Conservation (phyloP, 2,888 invertebrate species). For the Crioceris asparagi region DNA sequence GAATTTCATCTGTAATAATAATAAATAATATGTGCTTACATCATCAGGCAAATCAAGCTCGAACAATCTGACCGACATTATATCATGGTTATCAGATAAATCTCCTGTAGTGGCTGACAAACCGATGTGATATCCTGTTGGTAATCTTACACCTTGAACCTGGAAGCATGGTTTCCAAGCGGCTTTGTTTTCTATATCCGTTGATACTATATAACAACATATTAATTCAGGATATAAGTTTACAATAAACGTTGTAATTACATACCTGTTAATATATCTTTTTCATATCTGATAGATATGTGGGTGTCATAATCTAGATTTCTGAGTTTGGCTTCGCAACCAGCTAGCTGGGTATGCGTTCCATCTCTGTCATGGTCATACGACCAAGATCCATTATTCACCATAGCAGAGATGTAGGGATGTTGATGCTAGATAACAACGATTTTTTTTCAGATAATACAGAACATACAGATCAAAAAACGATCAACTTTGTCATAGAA, state of each 20-base stretch:
- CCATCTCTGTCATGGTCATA: constrained; percentile 99
- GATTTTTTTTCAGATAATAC: constrained; percentile 6
- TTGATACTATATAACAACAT: constrained; percentile 54
- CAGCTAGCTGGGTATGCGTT: constrained; percentile 92
- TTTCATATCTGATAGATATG: constrained; percentile 82
- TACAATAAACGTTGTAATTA: constrained; percentile 1
- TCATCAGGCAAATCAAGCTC: constrained; percentile 74
- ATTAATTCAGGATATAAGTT: constrained; percentile 4
- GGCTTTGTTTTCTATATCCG: constrained; percentile 83
- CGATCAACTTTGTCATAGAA: constrained; percentile 3
- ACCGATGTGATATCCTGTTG: constrained; percentile 92
- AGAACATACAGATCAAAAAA: background rate
- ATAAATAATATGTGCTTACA: too few species aligned
- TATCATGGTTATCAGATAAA: constrained; percentile 91
- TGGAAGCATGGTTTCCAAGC: constrained; percentile 91
- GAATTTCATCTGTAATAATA: too few species aligned
- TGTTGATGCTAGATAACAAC: constrained; percentile 75
- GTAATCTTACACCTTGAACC: constrained; percentile 80
- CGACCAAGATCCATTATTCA: constrained; percentile 88
- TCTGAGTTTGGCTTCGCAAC: constrained; percentile 93
- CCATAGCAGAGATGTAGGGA: constrained; percentile 96
- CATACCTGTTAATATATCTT: constrained; percentile 74
- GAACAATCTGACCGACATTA: constrained; percentile 82
- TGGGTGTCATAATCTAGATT: constrained; percentile 86
- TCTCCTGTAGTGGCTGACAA: constrained; percentile 95